These are phyloP conservation scores for Trogon surrucura DNA, from an alignment of 2,113 vertebrate species.

Conservation along the genomic window DNA sequence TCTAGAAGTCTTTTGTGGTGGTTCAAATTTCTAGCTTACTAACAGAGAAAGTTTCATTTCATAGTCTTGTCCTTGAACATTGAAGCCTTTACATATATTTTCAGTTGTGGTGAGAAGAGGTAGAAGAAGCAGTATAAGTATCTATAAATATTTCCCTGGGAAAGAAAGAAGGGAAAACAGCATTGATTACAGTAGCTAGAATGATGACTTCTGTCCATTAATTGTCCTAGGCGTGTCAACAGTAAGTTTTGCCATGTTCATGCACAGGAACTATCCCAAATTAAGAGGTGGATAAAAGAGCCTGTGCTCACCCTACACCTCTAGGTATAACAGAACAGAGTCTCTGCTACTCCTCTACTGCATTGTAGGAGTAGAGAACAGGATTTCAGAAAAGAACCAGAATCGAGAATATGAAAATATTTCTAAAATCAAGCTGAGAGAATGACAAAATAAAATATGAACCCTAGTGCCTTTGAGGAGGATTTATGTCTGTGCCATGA, in stretches of 20 bases:
- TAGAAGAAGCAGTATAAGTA: not conserved
- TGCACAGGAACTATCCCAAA: not conserved
- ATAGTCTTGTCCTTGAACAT: not conserved
- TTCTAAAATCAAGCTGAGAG: not conserved
- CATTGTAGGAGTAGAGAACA: not conserved
- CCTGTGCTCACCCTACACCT: not conserved
- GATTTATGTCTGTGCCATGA: not conserved
- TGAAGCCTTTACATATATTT: not conserved
- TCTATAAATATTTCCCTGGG: not conserved
- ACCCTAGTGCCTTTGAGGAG: not conserved
- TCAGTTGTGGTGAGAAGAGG: not conserved
- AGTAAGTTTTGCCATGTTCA: not conserved
- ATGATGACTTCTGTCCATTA: not conserved
- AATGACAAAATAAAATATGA: not conserved
- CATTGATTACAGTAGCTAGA: not conserved
- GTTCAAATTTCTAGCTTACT: not conserved
- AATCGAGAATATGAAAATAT: not conserved
- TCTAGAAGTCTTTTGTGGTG: not conserved
- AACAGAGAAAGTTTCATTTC: slow-evolving; percentile 2
- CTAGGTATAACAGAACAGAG: not conserved
- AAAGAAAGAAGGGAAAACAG: not conserved
- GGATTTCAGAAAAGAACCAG: not conserved
- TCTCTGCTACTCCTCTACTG: not conserved
- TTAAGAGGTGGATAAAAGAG: not conserved
- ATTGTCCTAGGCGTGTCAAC: not conserved